Conservation (phyloP, 2,888 invertebrate species). For the Trichogramma dendrolimi region DNA sequence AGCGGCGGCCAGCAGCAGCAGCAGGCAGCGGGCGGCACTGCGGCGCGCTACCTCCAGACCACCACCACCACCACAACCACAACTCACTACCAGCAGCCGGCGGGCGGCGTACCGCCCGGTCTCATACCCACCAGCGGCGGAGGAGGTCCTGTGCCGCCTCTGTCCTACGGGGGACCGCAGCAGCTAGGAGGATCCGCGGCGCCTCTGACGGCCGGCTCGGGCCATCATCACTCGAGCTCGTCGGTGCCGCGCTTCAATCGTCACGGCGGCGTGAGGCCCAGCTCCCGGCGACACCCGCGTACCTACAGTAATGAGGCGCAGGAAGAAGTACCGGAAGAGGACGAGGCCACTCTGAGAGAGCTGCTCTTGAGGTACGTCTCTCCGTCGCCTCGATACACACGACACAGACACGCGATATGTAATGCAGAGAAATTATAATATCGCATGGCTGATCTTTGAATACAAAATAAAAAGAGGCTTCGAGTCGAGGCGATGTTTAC, state of each 20-base stretch:
- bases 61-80: conserved; percentile 42
- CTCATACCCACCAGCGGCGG: background rate
- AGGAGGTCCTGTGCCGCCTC: conserved; percentile 30
- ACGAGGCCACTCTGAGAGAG: conserved; percentile 92
- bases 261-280: conserved; percentile 54
- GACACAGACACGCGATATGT: no score
- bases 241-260: conserved; percentile 49
- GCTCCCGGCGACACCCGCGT: conserved; percentile 45
- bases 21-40: conserved; percentile 40
- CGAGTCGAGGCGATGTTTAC: no score
- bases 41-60: conserved; percentile 49
- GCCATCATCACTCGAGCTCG: conserved; percentile 30
- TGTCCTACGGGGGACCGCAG: conserved; percentile 20
- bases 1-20: no score
- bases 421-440: no score
- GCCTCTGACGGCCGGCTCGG: conserved; percentile 48
- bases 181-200: conserved; percentile 35
- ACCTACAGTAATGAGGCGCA: conserved; percentile 77
- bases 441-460: no score
- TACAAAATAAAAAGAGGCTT: no score
- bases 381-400: no score
- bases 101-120: conserved; percentile 5
- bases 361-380: conserved; percentile 83
- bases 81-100: conserved; percentile 33
- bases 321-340: conserved; percentile 71